Evolutionary conservation across 2,888 invertebrate genomes (phyloP), one percentile per base, ranked within the genome.

Genomic region (Lagria hirta): DNA sequence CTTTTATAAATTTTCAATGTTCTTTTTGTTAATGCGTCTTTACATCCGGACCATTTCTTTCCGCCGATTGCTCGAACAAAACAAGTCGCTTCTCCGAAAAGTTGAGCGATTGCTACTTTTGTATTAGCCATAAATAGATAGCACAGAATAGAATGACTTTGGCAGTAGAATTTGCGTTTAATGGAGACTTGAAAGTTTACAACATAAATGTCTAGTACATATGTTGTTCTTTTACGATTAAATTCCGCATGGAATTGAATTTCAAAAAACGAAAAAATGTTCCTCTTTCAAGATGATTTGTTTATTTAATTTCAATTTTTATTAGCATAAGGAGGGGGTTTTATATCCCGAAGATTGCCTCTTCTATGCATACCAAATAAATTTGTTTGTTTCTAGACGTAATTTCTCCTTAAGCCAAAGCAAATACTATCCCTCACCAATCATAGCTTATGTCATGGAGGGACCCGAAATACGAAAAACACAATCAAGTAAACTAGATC

Each of bases 121-220:
- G 43, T 44, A 52, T 43, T 44, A 57, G 49, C 53, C 51, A 54
- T 56, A 51, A 56, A 52, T 52, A n/a, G n/a, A n/a, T n/a, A 49
- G 47, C 45, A 44, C 43, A 48, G 41, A 48, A 44, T 48, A 41
- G 45, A 45, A 34, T 48, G 51, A 53, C 57, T 57, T 46, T 51
- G 57, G 54, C 47, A 48, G 50, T 55, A 48, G 52, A 51, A 51
- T 55, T 48, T 41, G 48, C 43, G 47, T 27, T 41, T 48, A 48
- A 48, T 48, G 48, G 48, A 42, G 42, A 35, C 43, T 48, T 50
- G 46, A 45, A 45, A 48, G 38, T 40, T 43, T 6, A 6, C 5
- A 6, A 6, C 5, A 18, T 6, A 6, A 18, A 18, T 18, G 4
- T 18, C 7, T 6, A n/a, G n/a, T n/a, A n/a, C n/a, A n/a, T n/a